Percentiles rank a stretch among this genome's conserved stretches.
Evolutionary conservation across 1,140 invertebrate genomes (phyloP).

Genomic region (Oppia nitens): DNA sequence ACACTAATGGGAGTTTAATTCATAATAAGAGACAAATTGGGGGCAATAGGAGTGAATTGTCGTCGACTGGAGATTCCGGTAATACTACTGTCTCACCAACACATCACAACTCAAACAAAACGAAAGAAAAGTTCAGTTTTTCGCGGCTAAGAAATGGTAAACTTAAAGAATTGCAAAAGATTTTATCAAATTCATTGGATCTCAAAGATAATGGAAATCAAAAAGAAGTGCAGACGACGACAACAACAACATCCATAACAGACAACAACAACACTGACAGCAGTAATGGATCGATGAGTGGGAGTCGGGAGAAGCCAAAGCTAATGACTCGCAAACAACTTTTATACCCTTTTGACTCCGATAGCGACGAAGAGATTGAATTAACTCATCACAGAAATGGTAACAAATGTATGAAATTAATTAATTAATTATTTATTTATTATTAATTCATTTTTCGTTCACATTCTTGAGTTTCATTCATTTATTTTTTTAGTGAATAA

Average conservation of each 20-base stretch:
- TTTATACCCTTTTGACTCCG: conserved; percentile 74
- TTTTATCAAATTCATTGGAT: not conserved
- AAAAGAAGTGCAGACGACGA: too few relatives aligned
- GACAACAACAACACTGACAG: not conserved
- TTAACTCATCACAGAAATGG: not conserved
- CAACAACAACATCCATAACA: too few relatives aligned
- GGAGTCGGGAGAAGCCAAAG: conserved; percentile 12
- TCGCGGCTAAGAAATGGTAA: not conserved
- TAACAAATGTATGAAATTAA: conserved; percentile 2
- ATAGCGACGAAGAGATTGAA: conserved; percentile 56
- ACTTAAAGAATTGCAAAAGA: conserved; percentile 5
- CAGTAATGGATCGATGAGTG: not conserved
- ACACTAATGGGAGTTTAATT: not conserved
- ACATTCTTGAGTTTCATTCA: too few relatives aligned
- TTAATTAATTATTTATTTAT: not conserved
- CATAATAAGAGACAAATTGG: not conserved
- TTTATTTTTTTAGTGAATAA: too few relatives aligned
- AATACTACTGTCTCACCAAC: not conserved
- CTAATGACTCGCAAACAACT: conserved; percentile 71
- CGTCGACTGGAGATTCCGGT: not conserved
- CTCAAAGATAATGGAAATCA: too few relatives aligned
- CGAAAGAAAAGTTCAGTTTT: not conserved
- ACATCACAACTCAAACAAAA: not conserved
- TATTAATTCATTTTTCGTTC: too few relatives aligned
- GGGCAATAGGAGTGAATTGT: not conserved